These are phyloP conservation scores for Cylloceria caligata DNA, from an alignment of 2,888 invertebrate species.

Conservation along the genomic window DNA sequence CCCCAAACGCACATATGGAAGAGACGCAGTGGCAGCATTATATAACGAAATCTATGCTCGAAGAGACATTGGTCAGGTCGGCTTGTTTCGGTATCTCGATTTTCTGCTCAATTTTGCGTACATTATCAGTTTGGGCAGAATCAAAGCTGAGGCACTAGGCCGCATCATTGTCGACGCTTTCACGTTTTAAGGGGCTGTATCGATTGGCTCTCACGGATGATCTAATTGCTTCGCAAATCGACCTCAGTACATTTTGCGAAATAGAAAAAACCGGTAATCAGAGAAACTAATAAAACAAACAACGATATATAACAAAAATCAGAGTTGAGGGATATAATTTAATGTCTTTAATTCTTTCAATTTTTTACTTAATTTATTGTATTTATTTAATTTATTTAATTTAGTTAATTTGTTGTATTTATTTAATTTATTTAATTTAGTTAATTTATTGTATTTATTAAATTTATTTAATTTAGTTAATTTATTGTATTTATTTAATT, in stretches of 20 bases:
- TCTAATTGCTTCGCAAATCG: slow-evolving; percentile 19
- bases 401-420: too few species aligned
- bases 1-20: slow-evolving; percentile 45
- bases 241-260: slow-evolving; percentile 23
- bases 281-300: neutral
- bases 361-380: too few species aligned
- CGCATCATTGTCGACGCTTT: neutral
- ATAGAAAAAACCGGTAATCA: neutral
- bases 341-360: too few species aligned
- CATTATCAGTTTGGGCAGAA: too few species aligned
- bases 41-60: slow-evolving; percentile 43
- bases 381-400: too few species aligned
- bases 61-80: slow-evolving; percentile 2
- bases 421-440: too few species aligned
- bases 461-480: too few species aligned
- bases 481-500: too few species aligned
- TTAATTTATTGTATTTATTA: too few species aligned
- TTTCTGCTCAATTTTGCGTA: neutral
- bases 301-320: neutral
- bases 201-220: neutral
- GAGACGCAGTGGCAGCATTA: slow-evolving; percentile 44
- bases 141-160: neutral
- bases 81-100: neutral
- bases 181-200: neutral
- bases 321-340: too few species aligned